phyloP scores from a whole-genome alignment of 2,888 invertebrate species.

The Amphiduros pacificus region DNA sequence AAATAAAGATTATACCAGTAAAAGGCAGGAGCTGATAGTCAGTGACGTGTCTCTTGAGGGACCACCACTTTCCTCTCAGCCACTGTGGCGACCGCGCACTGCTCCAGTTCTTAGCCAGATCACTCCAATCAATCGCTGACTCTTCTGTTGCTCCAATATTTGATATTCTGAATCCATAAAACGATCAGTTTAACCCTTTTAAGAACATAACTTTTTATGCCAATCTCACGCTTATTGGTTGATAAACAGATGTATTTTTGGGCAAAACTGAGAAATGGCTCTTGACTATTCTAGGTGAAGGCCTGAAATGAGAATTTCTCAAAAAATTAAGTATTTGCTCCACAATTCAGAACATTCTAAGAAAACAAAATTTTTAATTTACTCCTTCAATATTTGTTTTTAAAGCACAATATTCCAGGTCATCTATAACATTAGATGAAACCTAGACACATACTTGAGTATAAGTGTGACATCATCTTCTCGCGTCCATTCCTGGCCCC shows the following conservation, averaged over 20 bases:
- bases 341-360: too few relatives aligned
- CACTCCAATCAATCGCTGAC: constrained; percentile 60
- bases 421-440: not conserved
- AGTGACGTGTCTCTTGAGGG: constrained; percentile 58
- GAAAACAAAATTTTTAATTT: not conserved
- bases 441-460: constrained; percentile 45
- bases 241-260: too few relatives aligned
- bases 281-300: too few relatives aligned
- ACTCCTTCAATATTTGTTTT: not conserved
- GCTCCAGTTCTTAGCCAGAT: constrained; percentile 57
- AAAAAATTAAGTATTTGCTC: too few relatives aligned
- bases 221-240: too few relatives aligned
- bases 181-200: too few relatives aligned
- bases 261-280: too few relatives aligned
- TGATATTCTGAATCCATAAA: constrained; percentile 53
- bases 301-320: too few relatives aligned
- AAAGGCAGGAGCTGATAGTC: constrained; percentile 55
- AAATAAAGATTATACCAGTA: too few relatives aligned
- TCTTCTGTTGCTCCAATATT: constrained; percentile 55
- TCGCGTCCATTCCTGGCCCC: constrained; percentile 61
- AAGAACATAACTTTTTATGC: too few relatives aligned
- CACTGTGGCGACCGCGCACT: constrained; percentile 62
- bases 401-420: not conserved
- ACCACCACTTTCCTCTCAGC: constrained; percentile 63
- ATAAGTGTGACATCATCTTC: constrained; percentile 61